phyloP scores from a whole-genome alignment of 2,888 invertebrate genomes.

The Gastracanthus pulcherrimus region DNA sequence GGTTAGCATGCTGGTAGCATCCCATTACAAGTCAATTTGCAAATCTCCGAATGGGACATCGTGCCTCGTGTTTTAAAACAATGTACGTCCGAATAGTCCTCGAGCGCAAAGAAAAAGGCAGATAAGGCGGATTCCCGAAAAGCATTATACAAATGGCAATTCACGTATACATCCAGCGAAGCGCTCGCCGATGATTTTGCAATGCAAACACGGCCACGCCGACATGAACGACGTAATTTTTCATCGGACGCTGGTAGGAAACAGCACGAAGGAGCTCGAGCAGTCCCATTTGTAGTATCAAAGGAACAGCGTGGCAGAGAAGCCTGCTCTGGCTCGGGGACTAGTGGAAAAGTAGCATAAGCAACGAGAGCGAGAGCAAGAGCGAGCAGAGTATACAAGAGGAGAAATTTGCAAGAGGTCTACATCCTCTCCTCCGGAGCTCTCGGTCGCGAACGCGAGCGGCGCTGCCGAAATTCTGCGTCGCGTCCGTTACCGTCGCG shows the following conservation, averaged over 20 bases:
- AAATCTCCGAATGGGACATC: too few relatives aligned
- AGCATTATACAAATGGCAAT: too few relatives aligned
- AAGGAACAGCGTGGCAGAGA: too few relatives aligned
- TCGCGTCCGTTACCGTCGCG: slow-evolving; percentile 16
- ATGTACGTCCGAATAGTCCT: too few relatives aligned
- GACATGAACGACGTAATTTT: neutral
- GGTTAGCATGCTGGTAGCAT: too few relatives aligned
- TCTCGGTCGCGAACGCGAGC: slow-evolving; percentile 38
- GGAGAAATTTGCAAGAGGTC: neutral
- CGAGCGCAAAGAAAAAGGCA: too few relatives aligned
- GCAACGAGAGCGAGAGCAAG: neutral
- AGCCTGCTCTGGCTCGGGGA: too few relatives aligned
- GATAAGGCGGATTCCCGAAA: too few relatives aligned
- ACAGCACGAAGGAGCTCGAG: neutral
- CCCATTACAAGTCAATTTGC: too few relatives aligned
- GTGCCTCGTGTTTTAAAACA: too few relatives aligned
- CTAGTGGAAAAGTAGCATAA: too few relatives aligned
- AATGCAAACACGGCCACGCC: neutral
- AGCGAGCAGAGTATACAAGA: neutral
- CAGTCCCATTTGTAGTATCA: too few relatives aligned
- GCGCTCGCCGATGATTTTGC: neutral
- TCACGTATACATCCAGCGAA: neutral
- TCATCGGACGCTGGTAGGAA: neutral
- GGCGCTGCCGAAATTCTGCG: slow-evolving; percentile 44
- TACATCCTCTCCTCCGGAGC: slow-evolving; percentile 2